Base-by-base conservation (phyloP, 1,140 invertebrate species). In the Lineus longissimus region DNA sequence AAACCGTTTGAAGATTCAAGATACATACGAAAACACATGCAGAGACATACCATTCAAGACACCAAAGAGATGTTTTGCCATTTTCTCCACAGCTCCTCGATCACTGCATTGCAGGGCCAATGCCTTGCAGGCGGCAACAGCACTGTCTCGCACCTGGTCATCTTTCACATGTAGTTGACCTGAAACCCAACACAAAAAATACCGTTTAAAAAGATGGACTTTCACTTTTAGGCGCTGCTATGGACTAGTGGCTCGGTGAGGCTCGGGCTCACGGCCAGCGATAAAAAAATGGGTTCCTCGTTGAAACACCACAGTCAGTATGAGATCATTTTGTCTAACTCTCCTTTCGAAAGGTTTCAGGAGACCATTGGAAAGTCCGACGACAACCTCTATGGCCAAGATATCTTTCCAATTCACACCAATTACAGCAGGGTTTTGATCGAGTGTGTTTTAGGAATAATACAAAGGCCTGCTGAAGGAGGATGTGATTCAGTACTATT, bases 51-150 rank as follows among this genome's bases (percentile, higher is more conserved):
- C 94, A 83, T 94, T 88, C 71, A 95, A 89, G 6, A 94, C 87
- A 2, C 85, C 87, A 83, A 96, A 95, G 30, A 91, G 83, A 60
- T 90, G 87, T 40, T 87, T 84, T 0, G 94, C 74, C 23, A 96
- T 74, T 51, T 84, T 84, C 68, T 88, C 86, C 17, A 95, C 82
- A 1, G 89, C 85, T 17, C 83, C 82, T 13, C 84, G 78, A 65
- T 90, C 87, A 43, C 86, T 88, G 75, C 91, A 93, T 72, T 92
- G 89, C 36, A 84, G 71, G 1, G 90, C 87, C 17, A 97, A 78
- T 64, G 85, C 82, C 68, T 86, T 86, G 58, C 89, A 87, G 9
- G 90, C 89, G 59, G 84, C 79, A 19, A 86, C 84, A 0, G 93
- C 90, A 70, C 90, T 87, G 9, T 83, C 82, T 43, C 93, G 84